Conservation (phyloP, 2,797 vertebrate species). For the Macrochelys suwanniensis region DNA sequence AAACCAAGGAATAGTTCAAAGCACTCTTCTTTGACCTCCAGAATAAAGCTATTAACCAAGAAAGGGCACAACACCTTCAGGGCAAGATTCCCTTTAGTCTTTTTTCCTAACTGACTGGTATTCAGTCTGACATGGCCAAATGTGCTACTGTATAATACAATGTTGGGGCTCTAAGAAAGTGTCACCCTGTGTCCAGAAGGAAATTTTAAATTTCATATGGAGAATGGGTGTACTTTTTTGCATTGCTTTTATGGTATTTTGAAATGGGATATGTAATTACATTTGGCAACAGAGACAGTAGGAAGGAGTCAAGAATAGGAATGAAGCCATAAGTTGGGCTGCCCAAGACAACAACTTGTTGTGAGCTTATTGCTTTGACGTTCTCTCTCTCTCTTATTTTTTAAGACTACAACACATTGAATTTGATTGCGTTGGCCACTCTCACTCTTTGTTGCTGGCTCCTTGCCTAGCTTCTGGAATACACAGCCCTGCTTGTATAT, state of each 20-base stretch:
- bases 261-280: neutral
- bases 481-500: neutral
- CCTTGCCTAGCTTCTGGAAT: slow-evolving; percentile 24
- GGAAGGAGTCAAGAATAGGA: slow-evolving; percentile 17
- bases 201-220: neutral
- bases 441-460: slow-evolving; percentile 45
- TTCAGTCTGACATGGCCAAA: neutral
- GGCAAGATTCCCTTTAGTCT: neutral
- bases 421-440: slow-evolving; percentile 53
- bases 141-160: slow-evolving; percentile 2
- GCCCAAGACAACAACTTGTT: slow-evolving; percentile 41
- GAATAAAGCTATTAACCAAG: neutral
- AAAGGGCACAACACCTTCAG: slow-evolving; percentile 10
- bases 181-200: neutral
- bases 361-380: slow-evolving; percentile 44
- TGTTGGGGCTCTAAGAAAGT: neutral
- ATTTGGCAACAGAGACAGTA: neutral
- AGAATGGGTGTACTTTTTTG: neutral
- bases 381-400: neutral
- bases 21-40: slow-evolving; percentile 16
- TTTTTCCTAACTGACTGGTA: slow-evolving; percentile 11
- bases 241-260: slow-evolving; percentile 8
- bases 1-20: slow-evolving; percentile 10
- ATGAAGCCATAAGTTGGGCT: slow-evolving; percentile 49
- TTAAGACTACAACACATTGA: neutral